Base-by-base conservation (phyloP, 2,113 vertebrate species). In the Leucosticte australis region DNA sequence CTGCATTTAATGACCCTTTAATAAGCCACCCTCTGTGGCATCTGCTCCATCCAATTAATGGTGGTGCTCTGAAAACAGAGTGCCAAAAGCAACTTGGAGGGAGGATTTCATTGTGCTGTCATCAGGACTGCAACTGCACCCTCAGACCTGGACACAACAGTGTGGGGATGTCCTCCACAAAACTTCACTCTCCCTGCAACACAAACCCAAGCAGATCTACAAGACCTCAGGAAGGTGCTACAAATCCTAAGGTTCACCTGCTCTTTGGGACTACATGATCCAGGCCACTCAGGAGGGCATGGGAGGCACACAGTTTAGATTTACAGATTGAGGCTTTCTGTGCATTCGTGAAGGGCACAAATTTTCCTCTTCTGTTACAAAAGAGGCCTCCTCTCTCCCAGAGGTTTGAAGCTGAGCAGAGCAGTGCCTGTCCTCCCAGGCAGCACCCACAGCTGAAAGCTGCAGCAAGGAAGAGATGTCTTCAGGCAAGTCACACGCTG, bases 81-180 rank as follows among this genome's bases (percentile, higher is more conserved):
- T 50, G 47, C 50, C 33, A 79, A 88, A 90, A 86, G 53, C 39
- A 80, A 19, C 16, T 6, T 13, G 41, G 39, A 37, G 10, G 13
- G 14, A 73, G 16, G 30, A 77, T 83, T 91, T 83, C 16, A 50
- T 17, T 0, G 0, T 26, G 13, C n/a, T 70, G n/a, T 46, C 69
- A 44, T 35, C 55, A 37, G 13, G 20, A 46, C 31, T 31, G 47
- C 11, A 79, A 41, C 21, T 47, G 78, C 41, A 65, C 11, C 28
- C 44, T 68, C 7, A 3, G 21, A 13, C 15, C 13, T 44, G 50
- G 27, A 73, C 15, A 17, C 0, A 0, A 47, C 0, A 0, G 31
- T 2, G 27, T 26, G 42, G 42, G 33, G 9, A 10, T 23, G 30
- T 30, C 21, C 23, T 60, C 23, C 57, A 42, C 4, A 56, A 83